Conservation (phyloP, 2,113 vertebrate species). For the Callithrix jacchus region DNA sequence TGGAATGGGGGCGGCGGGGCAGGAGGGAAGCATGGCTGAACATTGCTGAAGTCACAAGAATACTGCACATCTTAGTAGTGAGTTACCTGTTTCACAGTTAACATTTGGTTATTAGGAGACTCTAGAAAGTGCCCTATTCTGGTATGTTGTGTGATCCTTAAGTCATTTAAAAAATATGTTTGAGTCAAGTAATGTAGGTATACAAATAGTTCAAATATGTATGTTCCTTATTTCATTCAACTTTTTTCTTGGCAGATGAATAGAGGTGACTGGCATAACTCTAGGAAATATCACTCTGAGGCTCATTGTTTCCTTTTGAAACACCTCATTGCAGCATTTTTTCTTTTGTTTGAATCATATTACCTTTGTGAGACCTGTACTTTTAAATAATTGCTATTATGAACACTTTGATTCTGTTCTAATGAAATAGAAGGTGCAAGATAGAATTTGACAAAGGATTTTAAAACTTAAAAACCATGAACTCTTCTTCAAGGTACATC, state of each 20-base stretch:
- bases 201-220: neutral
- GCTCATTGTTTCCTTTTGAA: neutral
- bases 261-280: neutral
- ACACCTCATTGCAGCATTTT: neutral
- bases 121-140: neutral
- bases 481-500: neutral
- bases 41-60: neutral
- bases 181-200: neutral
- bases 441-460: neutral
- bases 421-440: neutral
- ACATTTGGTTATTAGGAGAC: neutral
- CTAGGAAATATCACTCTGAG: neutral
- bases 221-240: neutral
- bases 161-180: neutral
- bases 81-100: neutral
- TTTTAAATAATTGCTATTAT: neutral
- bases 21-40: neutral
- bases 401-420: neutral
- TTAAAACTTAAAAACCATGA: neutral
- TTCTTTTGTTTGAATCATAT: no score
- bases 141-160: neutral
- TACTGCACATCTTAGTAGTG: neutral
- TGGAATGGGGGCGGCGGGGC: neutral
- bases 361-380: neutral
- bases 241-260: neutral